Conservation (phyloP, 1,140 invertebrate genomes). For the Bombus ignitus region DNA sequence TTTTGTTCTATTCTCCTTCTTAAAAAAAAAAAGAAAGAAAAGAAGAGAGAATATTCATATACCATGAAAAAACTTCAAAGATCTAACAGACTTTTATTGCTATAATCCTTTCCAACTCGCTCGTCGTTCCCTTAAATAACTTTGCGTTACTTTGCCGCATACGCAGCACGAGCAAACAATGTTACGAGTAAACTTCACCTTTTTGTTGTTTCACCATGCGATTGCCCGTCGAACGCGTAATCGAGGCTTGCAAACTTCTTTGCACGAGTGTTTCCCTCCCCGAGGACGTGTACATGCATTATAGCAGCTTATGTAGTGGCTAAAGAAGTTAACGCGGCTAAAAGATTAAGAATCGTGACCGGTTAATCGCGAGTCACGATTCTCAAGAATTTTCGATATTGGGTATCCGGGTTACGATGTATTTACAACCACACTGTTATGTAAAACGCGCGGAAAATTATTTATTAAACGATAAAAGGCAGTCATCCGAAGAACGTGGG, state of each 20-base stretch:
- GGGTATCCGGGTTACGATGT: constrained; percentile 40
- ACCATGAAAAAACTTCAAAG: not conserved
- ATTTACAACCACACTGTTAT: not conserved
- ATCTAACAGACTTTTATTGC: not conserved
- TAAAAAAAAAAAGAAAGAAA: not conserved
- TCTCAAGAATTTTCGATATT: constrained; percentile 29
- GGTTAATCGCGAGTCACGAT: constrained; percentile 42
- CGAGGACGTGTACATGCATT: not conserved
- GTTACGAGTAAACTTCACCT: not conserved
- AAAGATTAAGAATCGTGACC: constrained; percentile 57
- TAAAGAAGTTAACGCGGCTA: constrained; percentile 10
- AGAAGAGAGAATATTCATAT: not conserved
- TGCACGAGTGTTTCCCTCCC: not conserved
- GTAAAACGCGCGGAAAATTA: not conserved
- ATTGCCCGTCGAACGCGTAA: not conserved
- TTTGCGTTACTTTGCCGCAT: not conserved
- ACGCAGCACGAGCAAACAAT: not conserved
- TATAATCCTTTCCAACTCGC: not conserved
- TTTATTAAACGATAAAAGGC: constrained; percentile 16
- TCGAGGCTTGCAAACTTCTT: not conserved
- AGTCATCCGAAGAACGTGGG: not conserved
- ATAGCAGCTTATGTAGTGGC: not conserved
- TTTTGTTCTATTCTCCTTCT: not conserved
- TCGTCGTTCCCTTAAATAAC: not conserved
- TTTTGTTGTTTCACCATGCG: not conserved